These are phyloP conservation scores for Xyrichtys novacula DNA, from an alignment of 2,797 vertebrate genomes.

Conservation along the genomic window DNA sequence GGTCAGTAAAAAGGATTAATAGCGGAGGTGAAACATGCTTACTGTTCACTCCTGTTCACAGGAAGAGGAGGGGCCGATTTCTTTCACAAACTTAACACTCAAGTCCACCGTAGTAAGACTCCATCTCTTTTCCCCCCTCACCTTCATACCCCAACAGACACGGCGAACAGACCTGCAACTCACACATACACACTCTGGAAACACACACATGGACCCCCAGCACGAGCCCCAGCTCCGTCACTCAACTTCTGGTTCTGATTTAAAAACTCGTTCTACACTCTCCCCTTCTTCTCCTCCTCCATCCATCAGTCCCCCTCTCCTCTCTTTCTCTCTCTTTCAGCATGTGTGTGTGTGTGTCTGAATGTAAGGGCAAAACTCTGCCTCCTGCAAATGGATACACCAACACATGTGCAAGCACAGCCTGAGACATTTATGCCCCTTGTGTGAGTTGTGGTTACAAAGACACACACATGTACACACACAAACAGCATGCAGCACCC, in stretches of 20 bases:
- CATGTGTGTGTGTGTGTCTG: constrained; percentile 26
- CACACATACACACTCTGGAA: constrained; percentile 14
- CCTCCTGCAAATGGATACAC: constrained; percentile 60
- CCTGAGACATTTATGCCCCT: constrained; percentile 72
- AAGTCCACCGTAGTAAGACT: constrained; percentile 26
- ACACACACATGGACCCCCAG: constrained; percentile 31
- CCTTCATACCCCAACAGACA: constrained; percentile 43
- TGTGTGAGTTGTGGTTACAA: constrained; percentile 57
- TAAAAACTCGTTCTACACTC: constrained; percentile 56
- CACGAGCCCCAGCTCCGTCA: constrained; percentile 64
- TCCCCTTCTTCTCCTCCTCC: constrained; percentile 32
- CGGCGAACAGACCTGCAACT: constrained; percentile 40
- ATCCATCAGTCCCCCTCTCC: constrained; percentile 29
- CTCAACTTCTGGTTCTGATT: constrained; percentile 80
- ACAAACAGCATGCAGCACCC: constrained; percentile 57
- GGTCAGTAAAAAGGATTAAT: constrained; percentile 59
- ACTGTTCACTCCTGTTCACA: constrained; percentile 61
- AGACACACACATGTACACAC: constrained; percentile 17
- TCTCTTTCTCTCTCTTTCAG: constrained; percentile 1
- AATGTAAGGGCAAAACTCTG: constrained; percentile 34
- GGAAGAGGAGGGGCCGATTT: constrained; percentile 16
- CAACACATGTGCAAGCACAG: constrained; percentile 64
- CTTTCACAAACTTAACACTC: constrained; percentile 18
- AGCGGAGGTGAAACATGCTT: constrained; percentile 69
- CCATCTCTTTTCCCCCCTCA: constrained; percentile 17